Evolutionary conservation across 2,888 invertebrate genomes (phyloP), one percentile per base, ranked within the genome.

Genomic region (Lampropteryx suffumata): DNA sequence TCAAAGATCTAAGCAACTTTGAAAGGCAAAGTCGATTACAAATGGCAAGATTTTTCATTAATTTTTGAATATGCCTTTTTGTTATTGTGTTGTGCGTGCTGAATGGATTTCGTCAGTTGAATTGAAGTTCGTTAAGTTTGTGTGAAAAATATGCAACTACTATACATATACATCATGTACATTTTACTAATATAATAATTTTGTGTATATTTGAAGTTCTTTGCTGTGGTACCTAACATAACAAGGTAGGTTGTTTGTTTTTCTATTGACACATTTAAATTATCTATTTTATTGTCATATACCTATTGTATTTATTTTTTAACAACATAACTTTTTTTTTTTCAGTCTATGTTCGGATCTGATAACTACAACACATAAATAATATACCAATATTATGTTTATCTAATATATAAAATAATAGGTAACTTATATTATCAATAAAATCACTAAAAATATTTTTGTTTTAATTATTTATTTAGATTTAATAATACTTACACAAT

Each of bases 261-360:
- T 36, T 45, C 17, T 42, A 43, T 41, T 29, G 33, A 42, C 47
- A 27, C 32, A 26, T 11, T 24, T 46, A 43, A 9, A 39, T 34
- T 26, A 12, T 45, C 10, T 41, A 57, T 40, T 47, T 39, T n/a
- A 35, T 29, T 9, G 6, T 4, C 12, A 30, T 48, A 4, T 29
- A 10, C 28, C 30, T 33, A 34, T 17, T 24, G 3, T 5, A 24
- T 24, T 24, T 21, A n/a, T 3, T n/a, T 33, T n/a, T 40, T 57
- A 34, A 52, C 14, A 57, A 36, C 29, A 56, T 57, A 52, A 61
- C 61, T 71, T 75, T 79, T 75, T 71, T 68, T 73, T 39, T 85
- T 88, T 70, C 89, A 90, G 89, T 82, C 84, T 50, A 84, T 82
- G 81, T 87, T 86, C 71, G 88, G 88, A 64, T 70, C 87, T 53